These are phyloP conservation scores for Myotis brandtii DNA, from an alignment of 2,113 vertebrate genomes.

Conservation along the genomic window DNA sequence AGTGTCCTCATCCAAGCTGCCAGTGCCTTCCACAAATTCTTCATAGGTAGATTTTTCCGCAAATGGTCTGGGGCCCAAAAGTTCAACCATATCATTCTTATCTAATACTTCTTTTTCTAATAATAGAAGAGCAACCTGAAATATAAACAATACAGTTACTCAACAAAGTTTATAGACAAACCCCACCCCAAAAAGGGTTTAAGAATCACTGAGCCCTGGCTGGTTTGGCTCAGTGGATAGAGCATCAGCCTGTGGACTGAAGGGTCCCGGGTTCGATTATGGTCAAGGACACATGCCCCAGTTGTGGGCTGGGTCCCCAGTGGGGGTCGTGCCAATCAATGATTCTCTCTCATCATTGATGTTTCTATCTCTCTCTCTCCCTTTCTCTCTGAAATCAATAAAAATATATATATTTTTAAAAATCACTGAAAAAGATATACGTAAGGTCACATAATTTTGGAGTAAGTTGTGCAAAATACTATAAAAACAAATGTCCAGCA, in stretches of 20 bases:
- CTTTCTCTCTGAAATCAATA: too few species aligned
- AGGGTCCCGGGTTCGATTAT: too few species aligned
- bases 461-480: not conserved
- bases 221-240: too few species aligned
- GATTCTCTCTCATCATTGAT: too few species aligned
- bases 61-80: conserved; percentile 95
- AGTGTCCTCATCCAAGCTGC: conserved; percentile 96
- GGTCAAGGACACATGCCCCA: too few species aligned
- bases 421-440: not conserved
- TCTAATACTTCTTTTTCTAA: conserved; percentile 97
- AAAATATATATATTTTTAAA: too few species aligned
- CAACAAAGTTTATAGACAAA: not conserved
- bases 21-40: conserved; percentile 98
- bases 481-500: not conserved
- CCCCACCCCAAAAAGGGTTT: not conserved
- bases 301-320: too few species aligned
- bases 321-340: too few species aligned
- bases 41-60: conserved; percentile 97
- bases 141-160: not conserved
- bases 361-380: too few species aligned
- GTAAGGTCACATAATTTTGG: not conserved
- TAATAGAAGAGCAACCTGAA: conserved; percentile 95
- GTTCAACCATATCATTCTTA: conserved; percentile 96
- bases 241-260: too few species aligned
- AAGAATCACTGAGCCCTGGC: not conserved